These are phyloP conservation scores for Batillaria attramentaria DNA, from an alignment of 1,140 invertebrate genomes.

Conservation along the genomic window DNA sequence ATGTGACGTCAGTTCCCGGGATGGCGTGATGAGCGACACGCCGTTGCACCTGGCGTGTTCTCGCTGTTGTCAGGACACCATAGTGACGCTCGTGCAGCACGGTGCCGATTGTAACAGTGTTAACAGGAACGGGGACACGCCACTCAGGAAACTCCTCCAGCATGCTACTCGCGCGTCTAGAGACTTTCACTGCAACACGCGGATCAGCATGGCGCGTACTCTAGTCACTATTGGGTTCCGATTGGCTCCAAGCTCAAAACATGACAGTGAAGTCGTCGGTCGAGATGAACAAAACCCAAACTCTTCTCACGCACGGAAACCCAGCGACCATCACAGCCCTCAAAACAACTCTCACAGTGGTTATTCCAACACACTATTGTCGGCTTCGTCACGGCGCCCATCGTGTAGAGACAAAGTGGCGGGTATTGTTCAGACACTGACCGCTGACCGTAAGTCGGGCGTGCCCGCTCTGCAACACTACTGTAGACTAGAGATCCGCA, in stretches of 20 bases:
- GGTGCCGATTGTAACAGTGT: slow-evolving; percentile 49
- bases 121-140: slow-evolving; percentile 51
- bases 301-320: no score
- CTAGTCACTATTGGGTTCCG: slow-evolving; percentile 50
- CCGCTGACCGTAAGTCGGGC: neutral
- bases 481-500: slow-evolving; percentile 7
- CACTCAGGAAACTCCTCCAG: slow-evolving; percentile 53
- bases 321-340: no score
- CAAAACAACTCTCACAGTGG: no score
- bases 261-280: no score
- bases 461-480: slow-evolving; percentile 1
- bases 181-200: slow-evolving; percentile 50
- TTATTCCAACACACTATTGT: no score
- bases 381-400: no score
- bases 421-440: neutral
- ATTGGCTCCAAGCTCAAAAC: no score
- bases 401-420: slow-evolving; percentile 17
- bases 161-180: slow-evolving; percentile 35
- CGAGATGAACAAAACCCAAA: no score
- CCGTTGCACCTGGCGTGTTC: slow-evolving; percentile 55
- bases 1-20: slow-evolving; percentile 51
- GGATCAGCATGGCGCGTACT: slow-evolving; percentile 44
- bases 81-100: slow-evolving; percentile 42
- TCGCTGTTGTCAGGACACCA: slow-evolving; percentile 38
- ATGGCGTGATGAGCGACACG: slow-evolving; percentile 48